A percentile compares a stretch with the other conserved stretches of the same genome.
Evolutionary conservation across 92 coral and sea anemone species (phyloP).

Genomic region (Siderastrea radians): DNA sequence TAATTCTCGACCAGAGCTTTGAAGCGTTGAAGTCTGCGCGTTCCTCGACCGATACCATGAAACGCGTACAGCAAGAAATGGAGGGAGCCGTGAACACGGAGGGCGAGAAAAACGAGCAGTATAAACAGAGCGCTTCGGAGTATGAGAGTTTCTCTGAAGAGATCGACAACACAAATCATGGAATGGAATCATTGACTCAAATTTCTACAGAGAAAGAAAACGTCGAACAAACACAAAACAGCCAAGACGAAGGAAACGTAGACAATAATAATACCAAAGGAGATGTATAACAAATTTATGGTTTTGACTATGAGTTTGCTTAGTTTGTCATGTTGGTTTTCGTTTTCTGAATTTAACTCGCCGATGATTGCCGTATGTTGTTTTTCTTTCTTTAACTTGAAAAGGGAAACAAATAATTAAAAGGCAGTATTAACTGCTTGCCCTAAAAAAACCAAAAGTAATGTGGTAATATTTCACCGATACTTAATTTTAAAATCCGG

Average conservation of each 20-base stretch:
- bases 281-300: background rate
- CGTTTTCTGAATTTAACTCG: background rate
- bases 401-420: no score
- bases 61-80: background rate
- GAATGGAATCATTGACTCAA: conserved; percentile 4
- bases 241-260: background rate
- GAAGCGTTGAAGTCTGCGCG: conserved; percentile 82
- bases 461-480: no score
- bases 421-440: no score
- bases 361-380: background rate
- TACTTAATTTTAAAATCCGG: no score
- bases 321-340: background rate
- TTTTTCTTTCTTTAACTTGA: no score
- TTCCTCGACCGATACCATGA: conserved; percentile 75
- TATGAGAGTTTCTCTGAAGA: conserved; percentile 19
- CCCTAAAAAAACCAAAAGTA: no score
- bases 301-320: background rate
- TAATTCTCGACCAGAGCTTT: conserved; percentile 73
- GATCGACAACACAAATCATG: conserved; percentile 13
- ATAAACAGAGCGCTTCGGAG: background rate
- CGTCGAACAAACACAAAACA: background rate
- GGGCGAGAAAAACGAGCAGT: conserved; percentile 32
- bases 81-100: conserved; percentile 2
- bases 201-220: background rate
- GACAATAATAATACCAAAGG: background rate